These are phyloP conservation scores for Plebejus melissa DNA, from an alignment of 2,888 invertebrate species.

Conservation along the genomic window DNA sequence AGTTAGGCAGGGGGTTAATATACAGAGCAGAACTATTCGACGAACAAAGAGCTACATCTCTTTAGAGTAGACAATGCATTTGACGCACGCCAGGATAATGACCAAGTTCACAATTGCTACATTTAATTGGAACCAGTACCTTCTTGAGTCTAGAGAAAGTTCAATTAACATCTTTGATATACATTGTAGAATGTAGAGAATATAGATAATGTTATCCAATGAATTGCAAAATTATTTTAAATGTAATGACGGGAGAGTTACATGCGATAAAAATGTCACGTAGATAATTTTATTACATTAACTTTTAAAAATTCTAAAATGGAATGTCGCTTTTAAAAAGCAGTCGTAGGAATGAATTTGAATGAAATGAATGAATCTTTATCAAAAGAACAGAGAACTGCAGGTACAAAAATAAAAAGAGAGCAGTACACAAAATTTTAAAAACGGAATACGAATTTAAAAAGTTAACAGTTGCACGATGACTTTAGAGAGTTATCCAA, in stretches of 20 bases:
- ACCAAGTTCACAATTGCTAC: not conserved
- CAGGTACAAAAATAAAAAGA: not conserved
- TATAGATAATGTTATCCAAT: too few species aligned
- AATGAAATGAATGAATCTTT: too few species aligned
- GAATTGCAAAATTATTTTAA: too few species aligned
- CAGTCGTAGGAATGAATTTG: too few species aligned
- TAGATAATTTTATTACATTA: too few species aligned
- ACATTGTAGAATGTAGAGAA: too few species aligned
- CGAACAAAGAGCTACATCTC: not conserved
- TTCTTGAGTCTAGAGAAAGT: not conserved
- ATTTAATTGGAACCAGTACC: not conserved
- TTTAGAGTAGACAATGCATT: not conserved
- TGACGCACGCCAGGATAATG: not conserved
- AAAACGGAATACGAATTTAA: not conserved
- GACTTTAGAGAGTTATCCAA: conserved; percentile 1
- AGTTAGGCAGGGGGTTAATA: not conserved
- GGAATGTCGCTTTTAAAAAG: not conserved
- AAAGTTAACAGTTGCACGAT: conserved; percentile 12
- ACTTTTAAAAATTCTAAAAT: not conserved
- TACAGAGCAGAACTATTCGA: not conserved
- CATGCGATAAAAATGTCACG: not conserved
- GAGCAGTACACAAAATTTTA: conserved; percentile 24
- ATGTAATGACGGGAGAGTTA: not conserved
- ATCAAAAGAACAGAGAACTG: not conserved
- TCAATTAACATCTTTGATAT: too few species aligned